Conservation (phyloP, 2,888 invertebrate genomes). For the Ornithoptera priamus region DNA sequence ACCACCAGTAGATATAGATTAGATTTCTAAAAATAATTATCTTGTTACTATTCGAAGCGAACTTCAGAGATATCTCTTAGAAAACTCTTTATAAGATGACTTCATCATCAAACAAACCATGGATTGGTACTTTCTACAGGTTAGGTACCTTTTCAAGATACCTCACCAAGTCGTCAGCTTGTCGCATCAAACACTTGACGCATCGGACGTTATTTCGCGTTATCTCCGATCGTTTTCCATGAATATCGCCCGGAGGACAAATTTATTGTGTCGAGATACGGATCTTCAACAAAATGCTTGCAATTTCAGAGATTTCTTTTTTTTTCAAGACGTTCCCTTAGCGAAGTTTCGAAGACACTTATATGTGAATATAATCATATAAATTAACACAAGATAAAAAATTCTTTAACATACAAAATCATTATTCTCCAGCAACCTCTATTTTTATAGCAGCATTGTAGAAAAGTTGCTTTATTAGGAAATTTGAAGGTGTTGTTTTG, state of each 20-base stretch:
- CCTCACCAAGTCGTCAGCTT: slow-evolving; percentile 25
- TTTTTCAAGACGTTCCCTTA: slow-evolving; percentile 37
- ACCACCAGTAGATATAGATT: too few species aligned
- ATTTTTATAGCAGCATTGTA: too few species aligned
- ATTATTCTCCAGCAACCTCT: too few species aligned
- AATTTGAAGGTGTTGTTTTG: too few species aligned
- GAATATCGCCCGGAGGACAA: slow-evolving; percentile 55
- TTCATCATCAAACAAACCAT: too few species aligned
- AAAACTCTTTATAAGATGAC: too few species aligned
- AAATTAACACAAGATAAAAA: background rate
- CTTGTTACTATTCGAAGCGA: too few species aligned
- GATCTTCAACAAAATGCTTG: slow-evolving; percentile 65
- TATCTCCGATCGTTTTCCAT: slow-evolving; percentile 58
- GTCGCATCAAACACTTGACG: slow-evolving; percentile 43
- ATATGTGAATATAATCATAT: slow-evolving; percentile 1
- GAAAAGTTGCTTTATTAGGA: too few species aligned
- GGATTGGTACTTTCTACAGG: too few species aligned
- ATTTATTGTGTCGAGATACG: slow-evolving; percentile 60
- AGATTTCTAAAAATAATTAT: too few species aligned
- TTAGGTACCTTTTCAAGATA: background rate
- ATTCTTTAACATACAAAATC: background rate
- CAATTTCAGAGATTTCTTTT: slow-evolving; percentile 58
- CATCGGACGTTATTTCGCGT: slow-evolving; percentile 35
- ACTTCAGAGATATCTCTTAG: too few species aligned
- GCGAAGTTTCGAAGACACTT: slow-evolving; percentile 10